These are phyloP conservation scores for Peromyscus aztecus DNA, from an alignment of 2,797 vertebrate genomes.

Conservation along the genomic window DNA sequence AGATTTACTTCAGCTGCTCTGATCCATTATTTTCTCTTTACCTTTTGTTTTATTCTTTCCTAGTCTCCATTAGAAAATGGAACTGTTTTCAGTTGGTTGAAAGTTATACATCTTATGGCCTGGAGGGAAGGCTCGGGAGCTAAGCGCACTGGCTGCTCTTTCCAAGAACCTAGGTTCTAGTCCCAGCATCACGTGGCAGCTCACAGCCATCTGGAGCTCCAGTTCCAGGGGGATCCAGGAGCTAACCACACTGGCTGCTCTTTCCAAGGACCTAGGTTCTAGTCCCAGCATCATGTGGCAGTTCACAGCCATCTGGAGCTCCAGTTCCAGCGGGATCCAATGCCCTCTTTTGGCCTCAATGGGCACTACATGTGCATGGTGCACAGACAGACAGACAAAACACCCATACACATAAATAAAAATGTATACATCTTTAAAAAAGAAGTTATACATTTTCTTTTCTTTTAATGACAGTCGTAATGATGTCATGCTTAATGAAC, in stretches of 20 bases:
- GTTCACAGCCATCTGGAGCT: neutral
- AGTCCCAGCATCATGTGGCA: too few species aligned
- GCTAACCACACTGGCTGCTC: neutral
- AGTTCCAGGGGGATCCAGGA: neutral
- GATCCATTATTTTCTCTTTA: constrained; percentile 12
- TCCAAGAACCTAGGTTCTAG: neutral
- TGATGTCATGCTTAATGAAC: neutral
- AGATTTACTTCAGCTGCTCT: constrained; percentile 29
- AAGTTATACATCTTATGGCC: neutral
- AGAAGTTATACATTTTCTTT: neutral
- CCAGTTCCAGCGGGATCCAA: neutral
- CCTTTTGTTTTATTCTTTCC: neutral
- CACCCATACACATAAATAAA: neutral
- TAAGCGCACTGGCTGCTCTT: neutral
- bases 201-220: neutral
- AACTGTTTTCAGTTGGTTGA: neutral
- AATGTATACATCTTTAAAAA: neutral
- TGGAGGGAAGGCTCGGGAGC: neutral
- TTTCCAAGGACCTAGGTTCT: neutral
- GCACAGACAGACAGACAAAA: neutral
- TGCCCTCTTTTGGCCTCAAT: neutral
- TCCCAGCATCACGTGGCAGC: neutral
- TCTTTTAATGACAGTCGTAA: neutral
- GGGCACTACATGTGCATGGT: neutral
- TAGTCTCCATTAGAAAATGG: neutral